Evolutionary conservation across 2,888 invertebrate genomes (phyloP).

Genomic region (Sacculina carcini): DNA sequence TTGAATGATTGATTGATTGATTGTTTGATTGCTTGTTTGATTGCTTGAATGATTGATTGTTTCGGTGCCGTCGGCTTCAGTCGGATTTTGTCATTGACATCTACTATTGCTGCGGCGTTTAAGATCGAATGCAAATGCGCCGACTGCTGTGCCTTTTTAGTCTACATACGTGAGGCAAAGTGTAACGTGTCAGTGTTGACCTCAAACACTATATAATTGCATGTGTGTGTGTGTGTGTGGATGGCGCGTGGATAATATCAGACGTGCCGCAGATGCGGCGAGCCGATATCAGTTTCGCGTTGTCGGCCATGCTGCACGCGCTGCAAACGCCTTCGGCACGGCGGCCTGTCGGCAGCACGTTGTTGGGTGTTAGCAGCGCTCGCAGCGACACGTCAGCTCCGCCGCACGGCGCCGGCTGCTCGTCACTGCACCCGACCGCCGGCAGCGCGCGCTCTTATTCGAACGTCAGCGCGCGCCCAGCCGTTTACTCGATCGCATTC

Average conservation of each 20-base stretch:
- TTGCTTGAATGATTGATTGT: too few relatives aligned
- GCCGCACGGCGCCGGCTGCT: not conserved
- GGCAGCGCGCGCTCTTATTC: conserved; percentile 16
- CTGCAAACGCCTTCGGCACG: conserved; percentile 30
- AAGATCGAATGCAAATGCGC: too few relatives aligned
- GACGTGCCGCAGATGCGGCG: conserved; percentile 71
- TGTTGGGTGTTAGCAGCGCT: conserved; percentile 6
- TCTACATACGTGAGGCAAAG: too few relatives aligned
- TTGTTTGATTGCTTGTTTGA: too few relatives aligned
- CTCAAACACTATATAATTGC: not conserved
- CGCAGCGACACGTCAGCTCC: not conserved
- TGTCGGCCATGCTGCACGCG: conserved; percentile 67
- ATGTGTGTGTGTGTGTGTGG: too few relatives aligned
- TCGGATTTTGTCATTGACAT: too few relatives aligned
- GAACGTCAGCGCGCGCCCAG: conserved; percentile 28
- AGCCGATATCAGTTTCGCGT: conserved; percentile 65
- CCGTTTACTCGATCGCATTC: conserved; percentile 25
- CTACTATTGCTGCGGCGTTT: too few relatives aligned
- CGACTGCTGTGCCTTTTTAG: too few relatives aligned
- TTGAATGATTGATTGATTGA: too few relatives aligned
- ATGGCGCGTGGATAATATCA: too few relatives aligned
- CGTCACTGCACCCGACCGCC: conserved; percentile 12
- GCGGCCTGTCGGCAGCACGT: conserved; percentile 10
- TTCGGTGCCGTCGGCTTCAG: too few relatives aligned
- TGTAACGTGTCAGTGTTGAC: not conserved